These are phyloP conservation scores for Conus canariensis DNA, from an alignment of 2,888 invertebrate species.

Conservation along the genomic window DNA sequence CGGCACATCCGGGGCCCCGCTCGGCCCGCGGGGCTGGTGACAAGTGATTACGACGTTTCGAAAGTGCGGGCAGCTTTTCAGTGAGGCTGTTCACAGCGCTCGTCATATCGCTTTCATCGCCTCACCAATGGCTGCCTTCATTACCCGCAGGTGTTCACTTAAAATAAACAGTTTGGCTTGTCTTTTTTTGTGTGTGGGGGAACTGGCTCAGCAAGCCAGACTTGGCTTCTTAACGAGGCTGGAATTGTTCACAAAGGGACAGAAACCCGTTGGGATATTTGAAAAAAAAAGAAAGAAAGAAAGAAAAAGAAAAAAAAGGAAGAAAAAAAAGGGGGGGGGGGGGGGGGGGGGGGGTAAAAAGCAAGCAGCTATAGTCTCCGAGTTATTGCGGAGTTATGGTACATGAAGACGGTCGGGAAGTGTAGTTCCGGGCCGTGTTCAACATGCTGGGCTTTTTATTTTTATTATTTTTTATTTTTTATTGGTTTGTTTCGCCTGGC, in stretches of 20 bases:
- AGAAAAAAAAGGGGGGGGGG: not conserved
- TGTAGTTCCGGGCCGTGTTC: not conserved
- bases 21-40: not conserved
- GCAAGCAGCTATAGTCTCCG: too few relatives aligned
- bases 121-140: conserved; percentile 4
- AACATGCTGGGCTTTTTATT: not conserved
- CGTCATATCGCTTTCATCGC: conserved; percentile 33
- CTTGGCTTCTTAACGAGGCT: not conserved
- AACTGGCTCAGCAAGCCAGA: too few relatives aligned
- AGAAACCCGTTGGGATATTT: too few relatives aligned
- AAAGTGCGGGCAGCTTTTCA: not conserved
- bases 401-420: not conserved
- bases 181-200: not conserved
- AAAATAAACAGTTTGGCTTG: conserved; percentile 37
- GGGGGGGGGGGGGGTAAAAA: too few relatives aligned
- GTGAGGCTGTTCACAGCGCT: not conserved
- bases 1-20: not conserved
- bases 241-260: not conserved
- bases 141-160: conserved; percentile 37
- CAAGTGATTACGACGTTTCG: conserved; percentile 11
- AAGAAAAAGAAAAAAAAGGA: not conserved
- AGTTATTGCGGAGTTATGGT: not conserved
- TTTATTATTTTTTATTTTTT: not conserved
- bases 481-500: not conserved
- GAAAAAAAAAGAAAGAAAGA: not conserved